phyloP scores from a whole-genome alignment of 2,888 invertebrate genomes.

The Leistus spinibarbis region DNA sequence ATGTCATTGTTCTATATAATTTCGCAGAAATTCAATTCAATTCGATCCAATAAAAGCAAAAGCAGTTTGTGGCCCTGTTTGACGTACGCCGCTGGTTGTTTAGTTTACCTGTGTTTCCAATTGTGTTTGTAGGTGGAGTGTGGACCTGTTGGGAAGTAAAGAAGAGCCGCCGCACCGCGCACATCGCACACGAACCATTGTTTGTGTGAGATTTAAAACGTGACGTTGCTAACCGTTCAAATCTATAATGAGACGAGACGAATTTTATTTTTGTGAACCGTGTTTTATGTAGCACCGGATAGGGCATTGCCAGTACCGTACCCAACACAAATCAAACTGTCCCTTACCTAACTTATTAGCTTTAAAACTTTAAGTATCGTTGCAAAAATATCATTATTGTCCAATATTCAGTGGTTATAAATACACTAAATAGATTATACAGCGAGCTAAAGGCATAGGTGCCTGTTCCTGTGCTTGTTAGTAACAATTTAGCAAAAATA shows the following conservation, averaged over 20 bases:
- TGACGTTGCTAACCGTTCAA: slow-evolving; percentile 10
- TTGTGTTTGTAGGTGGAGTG: neutral
- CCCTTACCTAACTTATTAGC: neutral
- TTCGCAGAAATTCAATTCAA: too few relatives aligned
- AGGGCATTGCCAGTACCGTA: neutral
- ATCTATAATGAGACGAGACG: slow-evolving; percentile 15
- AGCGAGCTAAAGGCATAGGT: too few relatives aligned
- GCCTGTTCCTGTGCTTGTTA: too few relatives aligned
- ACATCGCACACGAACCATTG: neutral
- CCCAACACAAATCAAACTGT: neutral
- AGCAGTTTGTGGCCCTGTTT: neutral
- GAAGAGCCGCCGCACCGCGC: neutral
- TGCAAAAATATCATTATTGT: too few relatives aligned
- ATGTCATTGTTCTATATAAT: too few relatives aligned
- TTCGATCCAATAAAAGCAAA: too few relatives aligned
- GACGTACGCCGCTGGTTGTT: neutral
- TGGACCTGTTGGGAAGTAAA: too few relatives aligned
- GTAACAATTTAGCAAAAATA: too few relatives aligned
- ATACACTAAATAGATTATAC: too few relatives aligned
- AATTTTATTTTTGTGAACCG: slow-evolving; percentile 6
- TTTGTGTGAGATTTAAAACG: slow-evolving; percentile 4
- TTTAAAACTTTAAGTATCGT: too few relatives aligned
- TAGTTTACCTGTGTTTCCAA: neutral
- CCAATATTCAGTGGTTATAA: too few relatives aligned
- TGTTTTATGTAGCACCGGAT: neutral